phyloP scores from a whole-genome alignment of 2,113 vertebrate species.

The Circaetus cinerascens region DNA sequence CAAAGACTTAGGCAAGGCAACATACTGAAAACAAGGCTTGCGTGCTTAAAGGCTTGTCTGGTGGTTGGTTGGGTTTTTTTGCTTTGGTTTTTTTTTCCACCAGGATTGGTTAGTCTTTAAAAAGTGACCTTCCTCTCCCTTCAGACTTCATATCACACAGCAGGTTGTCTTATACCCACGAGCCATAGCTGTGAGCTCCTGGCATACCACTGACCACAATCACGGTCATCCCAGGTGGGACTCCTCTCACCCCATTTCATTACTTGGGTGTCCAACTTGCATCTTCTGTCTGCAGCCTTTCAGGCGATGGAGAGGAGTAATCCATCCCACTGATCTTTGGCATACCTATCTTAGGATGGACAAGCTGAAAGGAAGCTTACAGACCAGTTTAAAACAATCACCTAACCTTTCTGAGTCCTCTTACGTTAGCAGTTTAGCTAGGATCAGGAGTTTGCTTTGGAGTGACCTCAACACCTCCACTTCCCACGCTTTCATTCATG shows the following conservation, averaged over 20 bases:
- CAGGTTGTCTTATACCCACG: background rate
- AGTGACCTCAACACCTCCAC: background rate
- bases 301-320: background rate
- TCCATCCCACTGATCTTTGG: background rate
- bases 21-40: background rate
- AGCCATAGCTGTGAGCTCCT: background rate
- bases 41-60: background rate
- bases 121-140: background rate
- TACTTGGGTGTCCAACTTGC: background rate
- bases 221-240: background rate
- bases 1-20: background rate
- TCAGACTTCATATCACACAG: background rate
- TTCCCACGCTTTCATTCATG: background rate
- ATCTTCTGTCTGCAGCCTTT: background rate
- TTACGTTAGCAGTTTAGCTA: background rate
- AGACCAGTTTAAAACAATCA: background rate
- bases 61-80: background rate
- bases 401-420: background rate
- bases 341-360: background rate
- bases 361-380: background rate
- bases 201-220: background rate
- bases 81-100: background rate
- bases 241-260: background rate
- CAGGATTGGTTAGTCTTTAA: background rate
- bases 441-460: background rate